Conservation (phyloP, 2,113 vertebrate genomes). For the Brevimyrus niger region DNA sequence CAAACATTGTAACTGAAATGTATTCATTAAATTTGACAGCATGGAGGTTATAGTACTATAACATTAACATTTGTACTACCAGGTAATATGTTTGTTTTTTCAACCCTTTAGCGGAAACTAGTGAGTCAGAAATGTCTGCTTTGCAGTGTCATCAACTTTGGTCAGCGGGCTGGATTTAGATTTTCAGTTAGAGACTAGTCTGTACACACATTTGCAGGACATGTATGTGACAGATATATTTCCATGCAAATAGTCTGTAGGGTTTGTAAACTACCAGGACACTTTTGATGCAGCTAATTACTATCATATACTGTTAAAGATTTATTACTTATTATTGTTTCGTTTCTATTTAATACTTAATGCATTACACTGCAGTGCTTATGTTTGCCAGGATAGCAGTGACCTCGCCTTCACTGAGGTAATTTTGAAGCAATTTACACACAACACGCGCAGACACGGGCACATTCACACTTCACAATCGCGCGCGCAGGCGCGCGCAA, state of each 20-base stretch:
- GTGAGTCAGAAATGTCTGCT: neutral
- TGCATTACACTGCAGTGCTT: neutral
- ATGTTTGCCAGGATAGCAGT: neutral
- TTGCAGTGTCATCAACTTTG: neutral
- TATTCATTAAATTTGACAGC: neutral
- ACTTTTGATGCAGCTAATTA: neutral
- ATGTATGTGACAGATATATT: neutral
- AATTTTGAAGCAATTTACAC: neutral
- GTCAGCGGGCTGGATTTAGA: neutral
- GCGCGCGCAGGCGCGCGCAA: neutral
- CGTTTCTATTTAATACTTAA: neutral
- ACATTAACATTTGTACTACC: neutral
- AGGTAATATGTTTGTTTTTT: neutral
- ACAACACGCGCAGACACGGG: neutral
- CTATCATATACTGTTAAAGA: neutral
- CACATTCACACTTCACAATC: neutral
- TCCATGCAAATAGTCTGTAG: neutral
- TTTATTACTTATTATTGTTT: neutral
- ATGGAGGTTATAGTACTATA: neutral
- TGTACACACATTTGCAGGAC: neutral
- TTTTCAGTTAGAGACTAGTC: neutral
- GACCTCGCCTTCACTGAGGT: neutral
- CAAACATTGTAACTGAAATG: neutral
- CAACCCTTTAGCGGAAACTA: neutral
- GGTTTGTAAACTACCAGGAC: neutral